phyloP scores from a whole-genome alignment of 2,113 vertebrate species.

The Phyllopteryx taeniolatus region DNA sequence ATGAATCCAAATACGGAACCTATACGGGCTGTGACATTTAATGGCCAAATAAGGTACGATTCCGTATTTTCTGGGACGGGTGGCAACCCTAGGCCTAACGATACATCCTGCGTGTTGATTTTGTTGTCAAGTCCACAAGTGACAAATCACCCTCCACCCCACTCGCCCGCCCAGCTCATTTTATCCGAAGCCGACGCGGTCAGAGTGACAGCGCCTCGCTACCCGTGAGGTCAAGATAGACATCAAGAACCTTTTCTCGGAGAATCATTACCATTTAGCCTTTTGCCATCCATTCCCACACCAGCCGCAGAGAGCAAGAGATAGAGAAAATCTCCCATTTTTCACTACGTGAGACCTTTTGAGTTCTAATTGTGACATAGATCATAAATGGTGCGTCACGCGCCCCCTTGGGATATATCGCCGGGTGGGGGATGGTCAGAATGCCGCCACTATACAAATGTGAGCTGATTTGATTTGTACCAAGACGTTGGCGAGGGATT shows the following conservation, averaged over 20 bases:
- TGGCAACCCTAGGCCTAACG: neutral
- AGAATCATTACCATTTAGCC: slow-evolving; percentile 54
- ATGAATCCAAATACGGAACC: too few relatives aligned
- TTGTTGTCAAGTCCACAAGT: neutral
- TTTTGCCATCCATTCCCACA: slow-evolving; percentile 45
- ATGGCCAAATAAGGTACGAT: too few relatives aligned
- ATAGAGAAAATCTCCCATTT: slow-evolving; percentile 46
- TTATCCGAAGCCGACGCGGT: neutral
- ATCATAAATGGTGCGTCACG: slow-evolving; percentile 49
- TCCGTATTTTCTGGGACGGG: too few relatives aligned
- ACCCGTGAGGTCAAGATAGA: slow-evolving; percentile 37
- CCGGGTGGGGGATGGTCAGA: neutral
- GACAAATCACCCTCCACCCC: neutral
- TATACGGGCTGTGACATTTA: too few relatives aligned
- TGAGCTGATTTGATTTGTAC: slow-evolving; percentile 31
- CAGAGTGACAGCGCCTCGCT: slow-evolving; percentile 1
- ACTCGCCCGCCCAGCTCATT: neutral
- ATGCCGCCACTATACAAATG: slow-evolving; percentile 19
- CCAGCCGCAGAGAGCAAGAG: neutral
- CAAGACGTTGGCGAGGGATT: slow-evolving; percentile 30
- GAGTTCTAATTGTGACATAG: slow-evolving; percentile 70
- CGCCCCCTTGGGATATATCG: slow-evolving; percentile 44
- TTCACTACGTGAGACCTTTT: slow-evolving; percentile 60
- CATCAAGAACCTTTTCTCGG: slow-evolving; percentile 41
- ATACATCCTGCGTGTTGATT: neutral